These are phyloP conservation scores for Lacanobia oleracea DNA, from an alignment of 2,888 invertebrate genomes.

Conservation along the genomic window DNA sequence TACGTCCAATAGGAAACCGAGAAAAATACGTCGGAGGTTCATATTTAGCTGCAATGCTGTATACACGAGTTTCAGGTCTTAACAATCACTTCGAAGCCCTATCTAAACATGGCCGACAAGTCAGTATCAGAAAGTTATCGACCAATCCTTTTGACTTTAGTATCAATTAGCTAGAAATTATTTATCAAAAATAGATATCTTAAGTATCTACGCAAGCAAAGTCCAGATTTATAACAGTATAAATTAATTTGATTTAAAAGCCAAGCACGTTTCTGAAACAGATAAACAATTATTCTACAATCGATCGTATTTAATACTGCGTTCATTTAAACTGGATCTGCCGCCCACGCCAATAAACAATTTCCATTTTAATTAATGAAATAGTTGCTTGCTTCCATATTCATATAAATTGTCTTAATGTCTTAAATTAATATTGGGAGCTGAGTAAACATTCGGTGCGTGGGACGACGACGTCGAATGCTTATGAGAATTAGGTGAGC, in stretches of 20 bases:
- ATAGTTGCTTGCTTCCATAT: constrained; percentile 73
- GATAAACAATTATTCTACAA: constrained; percentile 74
- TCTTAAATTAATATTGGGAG: constrained; percentile 68
- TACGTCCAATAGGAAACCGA: not conserved
- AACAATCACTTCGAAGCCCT: constrained; percentile 26
- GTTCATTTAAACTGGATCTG: constrained; percentile 76
- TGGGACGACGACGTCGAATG: constrained; percentile 55
- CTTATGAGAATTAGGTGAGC: constrained; percentile 47
- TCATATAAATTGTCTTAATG: constrained; percentile 69
- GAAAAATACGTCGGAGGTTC: not conserved
- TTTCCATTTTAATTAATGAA: constrained; percentile 81
- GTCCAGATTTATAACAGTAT: constrained; percentile 54
- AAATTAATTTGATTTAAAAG: constrained; percentile 68
- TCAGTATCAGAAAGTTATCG: constrained; percentile 36
- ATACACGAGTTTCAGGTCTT: constrained; percentile 1
- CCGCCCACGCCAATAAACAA: constrained; percentile 79
- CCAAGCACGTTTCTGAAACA: constrained; percentile 68
- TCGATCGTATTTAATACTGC: constrained; percentile 73
- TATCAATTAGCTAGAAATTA: constrained; percentile 49
- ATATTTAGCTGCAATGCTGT: not conserved
- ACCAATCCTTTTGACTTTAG: constrained; percentile 43
- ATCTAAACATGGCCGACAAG: constrained; percentile 22
- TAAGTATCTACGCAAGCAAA: constrained; percentile 38
- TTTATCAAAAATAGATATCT: constrained; percentile 56
- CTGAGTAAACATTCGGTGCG: constrained; percentile 59